Evolutionary conservation across 2,797 vertebrate genomes (phyloP).

Genomic region (Carapus acus): DNA sequence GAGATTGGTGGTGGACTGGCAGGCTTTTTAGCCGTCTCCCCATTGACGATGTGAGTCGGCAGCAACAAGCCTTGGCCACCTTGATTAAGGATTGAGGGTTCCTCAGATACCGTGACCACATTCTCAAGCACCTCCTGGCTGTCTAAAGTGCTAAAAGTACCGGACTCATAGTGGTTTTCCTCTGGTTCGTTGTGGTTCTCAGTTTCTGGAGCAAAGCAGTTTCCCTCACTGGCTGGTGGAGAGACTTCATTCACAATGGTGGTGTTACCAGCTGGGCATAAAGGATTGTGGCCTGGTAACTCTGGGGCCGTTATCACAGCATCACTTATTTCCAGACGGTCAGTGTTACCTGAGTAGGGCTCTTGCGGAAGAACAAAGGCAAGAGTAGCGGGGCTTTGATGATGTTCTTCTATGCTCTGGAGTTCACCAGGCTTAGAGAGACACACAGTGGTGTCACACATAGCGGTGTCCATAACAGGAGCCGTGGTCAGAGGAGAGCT

Average conservation of each 20-base stretch:
- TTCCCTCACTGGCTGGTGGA: conserved; percentile 32
- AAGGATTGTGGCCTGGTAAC: background rate
- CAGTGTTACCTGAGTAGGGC: conserved; percentile 46
- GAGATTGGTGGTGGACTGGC: background rate
- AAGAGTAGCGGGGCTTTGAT: background rate
- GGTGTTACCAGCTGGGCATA: conserved; percentile 5
- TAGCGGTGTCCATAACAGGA: background rate
- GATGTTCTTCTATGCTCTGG: conserved; percentile 20
- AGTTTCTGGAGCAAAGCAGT: conserved; percentile 19
- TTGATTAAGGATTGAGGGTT: conserved; percentile 55
- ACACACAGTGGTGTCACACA: conserved; percentile 12
- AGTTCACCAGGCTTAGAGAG: conserved; percentile 63
- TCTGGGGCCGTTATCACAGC: background rate
- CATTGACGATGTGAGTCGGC: conserved; percentile 25
- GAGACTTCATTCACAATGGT: background rate
- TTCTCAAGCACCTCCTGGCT: conserved; percentile 32
- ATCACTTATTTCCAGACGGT: conserved; percentile 57
- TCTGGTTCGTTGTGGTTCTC: conserved; percentile 46
- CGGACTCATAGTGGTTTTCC: conserved; percentile 65
- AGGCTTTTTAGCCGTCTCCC: conserved; percentile 30
- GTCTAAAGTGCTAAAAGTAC: conserved; percentile 23
- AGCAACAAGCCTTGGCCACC: conserved; percentile 38
- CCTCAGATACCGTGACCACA: conserved; percentile 35
- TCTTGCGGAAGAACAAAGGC: background rate
- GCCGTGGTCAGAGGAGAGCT: background rate